A percentile compares a stretch with the other conserved stretches of the same genome.
phyloP scores from a whole-genome alignment of 2,888 invertebrate species.

The Baronia brevicornis region DNA sequence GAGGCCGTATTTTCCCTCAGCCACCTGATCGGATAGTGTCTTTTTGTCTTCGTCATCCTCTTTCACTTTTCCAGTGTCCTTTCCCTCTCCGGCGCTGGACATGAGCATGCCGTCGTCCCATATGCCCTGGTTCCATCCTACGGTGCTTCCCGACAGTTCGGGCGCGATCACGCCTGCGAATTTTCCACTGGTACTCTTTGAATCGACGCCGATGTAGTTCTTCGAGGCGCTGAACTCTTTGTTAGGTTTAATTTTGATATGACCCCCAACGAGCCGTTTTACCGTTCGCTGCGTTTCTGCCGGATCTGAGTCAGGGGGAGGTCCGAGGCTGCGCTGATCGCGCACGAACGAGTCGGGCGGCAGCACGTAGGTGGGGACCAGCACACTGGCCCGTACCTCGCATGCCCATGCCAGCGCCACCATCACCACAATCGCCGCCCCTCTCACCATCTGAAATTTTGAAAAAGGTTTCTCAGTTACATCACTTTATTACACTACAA shows the following conservation, averaged over 20 bases:
- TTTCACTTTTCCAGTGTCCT: constrained; percentile 61
- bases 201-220: constrained; percentile 51
- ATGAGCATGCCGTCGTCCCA: constrained; percentile 81
- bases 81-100: constrained; percentile 82
- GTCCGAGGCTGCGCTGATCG: constrained; percentile 65
- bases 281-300: constrained; percentile 73
- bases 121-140: constrained; percentile 71
- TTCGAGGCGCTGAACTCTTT: constrained; percentile 59
- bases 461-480: constrained; percentile 52
- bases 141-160: constrained; percentile 67
- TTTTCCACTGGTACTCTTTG: constrained; percentile 58
- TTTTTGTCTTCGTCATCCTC: constrained; percentile 84
- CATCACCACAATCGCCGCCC: constrained; percentile 67
- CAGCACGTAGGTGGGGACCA: constrained; percentile 71
- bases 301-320: constrained; percentile 39
- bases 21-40: constrained; percentile 91
- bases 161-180: constrained; percentile 54
- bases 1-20: constrained; percentile 92
- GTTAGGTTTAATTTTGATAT: constrained; percentile 70
- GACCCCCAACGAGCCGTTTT: constrained; percentile 81
- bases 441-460: constrained; percentile 75
- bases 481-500: constrained; percentile 11
- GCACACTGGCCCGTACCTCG: constrained; percentile 56
- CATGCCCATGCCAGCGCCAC: constrained; percentile 67
- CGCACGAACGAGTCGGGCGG: constrained; percentile 72